A percentile compares a stretch with the other conserved stretches of the same genome.
These are phyloP conservation scores for Villa cingulata DNA, from an alignment of 2,888 invertebrate genomes.

Conservation along the genomic window DNA sequence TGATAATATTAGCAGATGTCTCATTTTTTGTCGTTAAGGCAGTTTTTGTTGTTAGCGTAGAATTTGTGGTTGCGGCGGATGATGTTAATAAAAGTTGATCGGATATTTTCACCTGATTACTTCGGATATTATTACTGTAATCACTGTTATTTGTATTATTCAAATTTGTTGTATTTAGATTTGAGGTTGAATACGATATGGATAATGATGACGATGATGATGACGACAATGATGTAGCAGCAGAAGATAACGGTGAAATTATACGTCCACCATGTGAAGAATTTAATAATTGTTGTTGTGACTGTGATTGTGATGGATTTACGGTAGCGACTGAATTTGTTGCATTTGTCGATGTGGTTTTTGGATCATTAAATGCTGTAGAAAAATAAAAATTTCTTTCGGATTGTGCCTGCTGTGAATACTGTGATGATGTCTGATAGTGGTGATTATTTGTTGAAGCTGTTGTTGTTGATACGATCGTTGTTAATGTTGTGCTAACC, in stretches of 20 bases:
- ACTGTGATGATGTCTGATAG: conserved; percentile 13
- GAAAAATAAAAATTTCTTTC: conserved; percentile 16
- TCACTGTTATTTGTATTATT: not conserved
- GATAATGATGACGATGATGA: conserved; percentile 11
- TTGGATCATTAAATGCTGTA: conserved; percentile 9
- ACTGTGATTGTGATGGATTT: not conserved
- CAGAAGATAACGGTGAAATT: conserved; percentile 7
- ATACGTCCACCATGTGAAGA: not conserved
- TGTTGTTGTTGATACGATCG: conserved; percentile 31
- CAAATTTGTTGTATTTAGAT: not conserved
- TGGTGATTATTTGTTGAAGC: conserved; percentile 18
- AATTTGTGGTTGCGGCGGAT: not conserved
- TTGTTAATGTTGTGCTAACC: conserved; percentile 37
- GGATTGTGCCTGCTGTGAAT: conserved; percentile 13
- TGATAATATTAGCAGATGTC: not conserved
- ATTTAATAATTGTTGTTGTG: not conserved
- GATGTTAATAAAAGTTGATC: not conserved
- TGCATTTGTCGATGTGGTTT: conserved; percentile 5
- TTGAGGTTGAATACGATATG: not conserved
- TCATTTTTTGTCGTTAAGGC: not conserved
- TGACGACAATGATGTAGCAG: conserved; percentile 15
- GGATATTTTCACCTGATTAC: not conserved
- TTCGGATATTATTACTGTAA: not conserved
- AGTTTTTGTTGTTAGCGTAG: not conserved
- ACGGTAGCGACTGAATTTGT: conserved; percentile 1